Base-by-base conservation (phyloP, 2,888 invertebrate species). In the Diogma glabrata region DNA sequence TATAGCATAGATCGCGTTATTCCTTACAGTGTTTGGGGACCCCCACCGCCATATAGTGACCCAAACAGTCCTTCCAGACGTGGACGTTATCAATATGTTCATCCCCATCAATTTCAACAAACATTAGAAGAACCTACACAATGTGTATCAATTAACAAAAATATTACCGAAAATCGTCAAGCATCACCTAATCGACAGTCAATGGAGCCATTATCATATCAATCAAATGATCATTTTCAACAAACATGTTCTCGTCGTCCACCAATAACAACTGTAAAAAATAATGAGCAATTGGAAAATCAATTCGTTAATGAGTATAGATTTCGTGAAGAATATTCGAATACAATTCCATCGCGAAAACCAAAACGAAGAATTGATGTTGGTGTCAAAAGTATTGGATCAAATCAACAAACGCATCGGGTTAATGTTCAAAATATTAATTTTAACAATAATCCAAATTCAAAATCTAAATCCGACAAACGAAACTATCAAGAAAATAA, bases 11-110 rank as follows among this genome's bases (percentile, higher is more conserved):
- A 79, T 62, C 65, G 72, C 64, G 57, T 77, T 63, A 57, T 81
- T 66, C 61, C 79, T 62, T 70, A 78, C 60, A 70, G 81, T 60
- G 64, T 88, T 16, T 90, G 90, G 90, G 91, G 89, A 0, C 91
- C 90, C 0, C 90, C 90, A 1, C 90, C 91, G 0, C 90, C 90
- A 0, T 91, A 91, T 63, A 87, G 87, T 53, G 86, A 87, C 49
- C 86, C 86, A 30, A 87, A 87, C 58, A 79, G 79, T 56, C 81
- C 81, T 1, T 80, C 80, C 0, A 67, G 80, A 54, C 69, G 79
- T 33, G 72, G 71, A 3, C 67, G 68, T 50, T 69, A 69, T 57
- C 69, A 69, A 53, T 61, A 60, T 28, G 46, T 46, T 9, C 16
- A 17, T 22, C 14, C 14, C 8, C 45, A 22, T 4, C 22, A 20